A percentile compares a stretch with the other conserved stretches of the same genome.
phyloP scores from a whole-genome alignment of 2,888 invertebrate genomes.

The Ceriagrion tenellum region DNA sequence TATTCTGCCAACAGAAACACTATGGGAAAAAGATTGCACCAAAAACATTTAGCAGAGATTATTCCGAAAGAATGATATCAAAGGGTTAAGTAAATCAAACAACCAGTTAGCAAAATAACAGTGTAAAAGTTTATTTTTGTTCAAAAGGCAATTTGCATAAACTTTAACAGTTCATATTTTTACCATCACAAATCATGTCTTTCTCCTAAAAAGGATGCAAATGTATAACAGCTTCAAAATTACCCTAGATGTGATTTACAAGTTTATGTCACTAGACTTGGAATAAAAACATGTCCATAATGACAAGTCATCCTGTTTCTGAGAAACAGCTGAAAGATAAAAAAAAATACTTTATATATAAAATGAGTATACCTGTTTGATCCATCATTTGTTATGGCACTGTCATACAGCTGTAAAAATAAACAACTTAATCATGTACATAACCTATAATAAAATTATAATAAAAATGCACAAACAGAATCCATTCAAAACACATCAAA shows the following conservation, averaged over 20 bases:
- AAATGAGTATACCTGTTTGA: constrained; percentile 60
- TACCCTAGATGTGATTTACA: constrained; percentile 55
- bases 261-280: constrained; percentile 44
- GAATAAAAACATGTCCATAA: constrained; percentile 62
- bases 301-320: constrained; percentile 48
- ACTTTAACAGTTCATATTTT: constrained; percentile 61
- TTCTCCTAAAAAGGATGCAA: constrained; percentile 66
- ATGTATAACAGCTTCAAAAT: constrained; percentile 64
- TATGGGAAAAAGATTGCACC: too few species aligned
- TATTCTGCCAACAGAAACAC: too few species aligned
- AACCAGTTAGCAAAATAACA: constrained; percentile 57
- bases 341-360: constrained; percentile 44
- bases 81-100: neutral
- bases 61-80: too few species aligned
- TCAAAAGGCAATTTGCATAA: constrained; percentile 66
- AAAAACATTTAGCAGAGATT: too few species aligned
- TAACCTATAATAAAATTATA: constrained; percentile 1
- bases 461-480: constrained; percentile 40
- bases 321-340: constrained; percentile 44
- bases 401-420: constrained; percentile 41
- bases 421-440: constrained; percentile 42
- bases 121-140: constrained; percentile 65
- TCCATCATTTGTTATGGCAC: constrained; percentile 65
- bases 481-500: constrained; percentile 20
- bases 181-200: constrained; percentile 62